A percentile compares a stretch with the other conserved stretches of the same genome.
phyloP scores from a whole-genome alignment of 2,113 vertebrate genomes.

The Rissa tridactyla region DNA sequence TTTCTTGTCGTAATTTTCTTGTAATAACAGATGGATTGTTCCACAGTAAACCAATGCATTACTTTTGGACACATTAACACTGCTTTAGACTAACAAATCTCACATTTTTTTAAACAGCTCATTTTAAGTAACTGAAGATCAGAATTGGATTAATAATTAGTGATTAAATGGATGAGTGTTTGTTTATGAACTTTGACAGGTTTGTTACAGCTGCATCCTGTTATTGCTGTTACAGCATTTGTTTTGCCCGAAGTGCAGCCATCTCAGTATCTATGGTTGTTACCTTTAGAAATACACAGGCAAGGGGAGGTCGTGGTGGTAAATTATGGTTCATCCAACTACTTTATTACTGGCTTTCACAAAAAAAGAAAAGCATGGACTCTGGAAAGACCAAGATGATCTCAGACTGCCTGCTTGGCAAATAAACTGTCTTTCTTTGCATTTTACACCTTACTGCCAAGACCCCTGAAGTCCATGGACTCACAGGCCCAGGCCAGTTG shows the following conservation, averaged over 20 bases:
- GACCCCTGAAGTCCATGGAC: not conserved
- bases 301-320: not conserved
- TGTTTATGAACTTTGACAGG: slow-evolving; percentile 56
- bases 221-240: slow-evolving; percentile 24
- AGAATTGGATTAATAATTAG: slow-evolving; percentile 68
- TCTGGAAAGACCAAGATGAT: not conserved
- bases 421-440: not conserved
- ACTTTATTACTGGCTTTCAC: not conserved
- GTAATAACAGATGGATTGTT: slow-evolving; percentile 71
- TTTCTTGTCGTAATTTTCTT: slow-evolving; percentile 66
- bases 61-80: slow-evolving; percentile 33
- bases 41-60: slow-evolving; percentile 65
- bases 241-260: slow-evolving; percentile 35
- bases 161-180: slow-evolving; percentile 53
- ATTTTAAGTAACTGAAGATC: slow-evolving; percentile 57
- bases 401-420: not conserved
- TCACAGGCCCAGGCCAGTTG: not conserved
- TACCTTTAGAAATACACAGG: slow-evolving; percentile 31
- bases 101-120: slow-evolving; percentile 29
- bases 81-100: slow-evolving; percentile 65
- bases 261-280: slow-evolving; percentile 17
- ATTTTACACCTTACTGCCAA: not conserved
- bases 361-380: not conserved
- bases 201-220: slow-evolving; percentile 46
- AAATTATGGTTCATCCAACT: not conserved